Evolutionary conservation across 2,888 invertebrate genomes (phyloP).

Genomic region (Drosophila antonietae): DNA sequence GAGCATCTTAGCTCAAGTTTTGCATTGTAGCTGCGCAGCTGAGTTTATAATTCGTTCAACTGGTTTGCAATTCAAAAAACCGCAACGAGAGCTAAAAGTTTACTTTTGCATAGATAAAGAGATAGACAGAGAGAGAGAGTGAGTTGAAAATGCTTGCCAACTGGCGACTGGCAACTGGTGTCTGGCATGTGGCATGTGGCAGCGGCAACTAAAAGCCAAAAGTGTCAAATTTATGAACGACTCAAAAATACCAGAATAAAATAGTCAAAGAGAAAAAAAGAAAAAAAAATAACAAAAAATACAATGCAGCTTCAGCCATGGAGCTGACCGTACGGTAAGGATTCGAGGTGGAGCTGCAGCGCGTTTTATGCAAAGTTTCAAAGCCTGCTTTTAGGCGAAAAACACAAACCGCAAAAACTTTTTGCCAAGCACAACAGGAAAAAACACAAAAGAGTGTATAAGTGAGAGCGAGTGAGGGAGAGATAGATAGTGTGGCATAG

Average conservation of each 20-base stretch:
- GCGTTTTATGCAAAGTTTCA: conserved; percentile 66
- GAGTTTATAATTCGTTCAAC: conserved; percentile 42
- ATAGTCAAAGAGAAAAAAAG: background rate
- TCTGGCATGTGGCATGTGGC: conserved; percentile 35
- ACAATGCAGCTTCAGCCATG: conserved; percentile 48
- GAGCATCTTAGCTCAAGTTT: conserved; percentile 1
- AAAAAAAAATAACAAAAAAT: background rate
- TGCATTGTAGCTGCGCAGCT: conserved; percentile 3
- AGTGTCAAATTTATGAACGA: conserved; percentile 80
- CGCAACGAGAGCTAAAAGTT: conserved; percentile 65
- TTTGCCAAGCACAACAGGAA: conserved; percentile 29
- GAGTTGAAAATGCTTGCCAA: conserved; percentile 69
- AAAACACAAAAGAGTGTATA: conserved; percentile 21
- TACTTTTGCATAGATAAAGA: conserved; percentile 75
- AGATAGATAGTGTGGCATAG: background rate
- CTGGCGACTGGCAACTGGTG: conserved; percentile 7
- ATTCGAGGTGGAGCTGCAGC: conserved; percentile 25
- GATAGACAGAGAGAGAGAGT: conserved; percentile 54
- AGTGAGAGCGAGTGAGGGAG: background rate
- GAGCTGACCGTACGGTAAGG: conserved; percentile 10
- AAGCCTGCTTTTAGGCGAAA: conserved; percentile 73
- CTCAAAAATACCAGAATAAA: conserved; percentile 58
- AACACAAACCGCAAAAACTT: conserved; percentile 67
- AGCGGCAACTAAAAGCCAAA: conserved; percentile 60
- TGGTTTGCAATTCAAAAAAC: conserved; percentile 57